Percentiles rank a stretch among this genome's conserved stretches.
These are phyloP conservation scores for Fistularia tabacaria DNA, from an alignment of 2,797 vertebrate species.

Conservation along the genomic window DNA sequence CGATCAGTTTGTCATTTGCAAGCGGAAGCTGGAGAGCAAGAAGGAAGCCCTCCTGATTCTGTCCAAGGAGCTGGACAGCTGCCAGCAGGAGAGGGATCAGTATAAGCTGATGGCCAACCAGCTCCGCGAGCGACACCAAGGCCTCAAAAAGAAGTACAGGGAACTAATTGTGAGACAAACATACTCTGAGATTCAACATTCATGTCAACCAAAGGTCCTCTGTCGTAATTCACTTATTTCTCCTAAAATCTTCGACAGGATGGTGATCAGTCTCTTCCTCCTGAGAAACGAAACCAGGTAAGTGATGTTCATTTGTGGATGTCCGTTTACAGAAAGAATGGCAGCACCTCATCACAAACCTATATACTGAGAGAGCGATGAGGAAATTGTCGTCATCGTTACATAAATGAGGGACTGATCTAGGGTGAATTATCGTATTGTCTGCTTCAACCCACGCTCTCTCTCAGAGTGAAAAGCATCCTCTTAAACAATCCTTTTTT, in stretches of 20 bases:
- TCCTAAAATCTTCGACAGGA: slow-evolving; percentile 78
- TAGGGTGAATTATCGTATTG: too few relatives aligned
- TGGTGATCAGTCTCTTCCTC: slow-evolving; percentile 89
- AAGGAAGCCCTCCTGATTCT: slow-evolving; percentile 95
- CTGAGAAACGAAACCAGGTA: slow-evolving; percentile 96
- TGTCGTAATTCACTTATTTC: not conserved
- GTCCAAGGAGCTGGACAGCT: slow-evolving; percentile 95
- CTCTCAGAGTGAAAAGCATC: too few relatives aligned
- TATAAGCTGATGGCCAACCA: slow-evolving; percentile 98
- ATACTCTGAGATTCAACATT: not conserved
- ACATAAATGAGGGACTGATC: too few relatives aligned
- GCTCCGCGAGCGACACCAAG: slow-evolving; percentile 90
- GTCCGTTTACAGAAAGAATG: not conserved
- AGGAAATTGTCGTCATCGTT: too few relatives aligned
- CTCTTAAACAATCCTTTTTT: too few relatives aligned
- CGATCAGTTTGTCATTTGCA: slow-evolving; percentile 90
- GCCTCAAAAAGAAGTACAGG: slow-evolving; percentile 93
- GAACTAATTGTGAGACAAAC: slow-evolving; percentile 86
- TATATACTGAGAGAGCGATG: too few relatives aligned
- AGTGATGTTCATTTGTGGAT: slow-evolving; percentile 30
- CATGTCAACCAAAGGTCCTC: not conserved
- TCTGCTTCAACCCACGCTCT: too few relatives aligned
- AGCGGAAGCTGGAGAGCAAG: slow-evolving; percentile 94
- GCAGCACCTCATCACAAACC: too few relatives aligned
- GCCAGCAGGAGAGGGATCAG: slow-evolving; percentile 96